Evolutionary conservation across 2,113 vertebrate genomes (phyloP), one percentile per base, ranked within the genome.

Genomic region (Albula glossodonta): DNA sequence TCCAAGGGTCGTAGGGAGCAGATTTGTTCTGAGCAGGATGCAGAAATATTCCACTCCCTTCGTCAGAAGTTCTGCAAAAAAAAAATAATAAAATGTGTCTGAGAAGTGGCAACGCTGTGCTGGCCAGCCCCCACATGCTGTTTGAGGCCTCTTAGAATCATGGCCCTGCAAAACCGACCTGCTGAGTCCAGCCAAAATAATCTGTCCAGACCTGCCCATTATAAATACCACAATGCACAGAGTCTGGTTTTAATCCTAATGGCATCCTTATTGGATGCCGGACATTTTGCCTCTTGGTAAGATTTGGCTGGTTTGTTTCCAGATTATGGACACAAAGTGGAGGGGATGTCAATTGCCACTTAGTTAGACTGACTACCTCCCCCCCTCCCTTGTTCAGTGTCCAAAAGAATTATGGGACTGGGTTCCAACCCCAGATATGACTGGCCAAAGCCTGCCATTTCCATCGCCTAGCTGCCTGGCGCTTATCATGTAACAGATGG

Each of bases 101-200:
- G 70, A 74, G 31, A 74, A 31, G 8, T n/a, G 31, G 51, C 15
- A 17, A 52, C 3, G 74, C n/a, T 53, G 13, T 50, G 11, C 74
- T 10, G 66, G 22, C 41, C 51, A 48, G 74, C 13, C 17, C 51
- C 25, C 25, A n/a, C n/a, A 22, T 15, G 79, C 83, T 19, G 50
- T 56, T n/a, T 79, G 74, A 5, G 52, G 70, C 19, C 51, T 84
- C 31, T 56, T 19, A 11, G 15, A 15, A 74, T 53, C 52, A 78
- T 51, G 41, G 31, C 13, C 25, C 66, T 10, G 2, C 83, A 51
- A 15, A 31, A 19, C 22, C 12, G 51, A 49, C 70, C 22, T 84
- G 19, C 66, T 52, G 25, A 41, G 63, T 51, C 51, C 50, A 78
- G 48, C 53, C 70, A 53, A 53, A 77, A 84, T 78, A 77, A 84